phyloP scores from a whole-genome alignment of 2,797 vertebrate genomes.

The Trichosurus vulpecula region DNA sequence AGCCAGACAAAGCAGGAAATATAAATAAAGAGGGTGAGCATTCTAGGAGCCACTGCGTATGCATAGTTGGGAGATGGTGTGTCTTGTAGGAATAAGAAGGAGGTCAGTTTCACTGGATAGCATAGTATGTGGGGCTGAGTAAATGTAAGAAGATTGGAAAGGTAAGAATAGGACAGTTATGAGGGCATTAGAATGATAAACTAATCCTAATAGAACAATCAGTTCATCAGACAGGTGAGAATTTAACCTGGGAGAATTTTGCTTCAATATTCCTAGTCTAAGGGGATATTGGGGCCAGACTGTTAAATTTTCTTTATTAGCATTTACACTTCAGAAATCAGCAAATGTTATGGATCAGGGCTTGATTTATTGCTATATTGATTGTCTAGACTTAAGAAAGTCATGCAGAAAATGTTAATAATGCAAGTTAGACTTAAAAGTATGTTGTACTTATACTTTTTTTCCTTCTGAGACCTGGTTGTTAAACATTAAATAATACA shows the following conservation, averaged over 20 bases:
- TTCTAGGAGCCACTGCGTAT: neutral
- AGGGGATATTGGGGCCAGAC: neutral
- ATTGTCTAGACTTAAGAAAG: neutral
- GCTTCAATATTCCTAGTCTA: neutral
- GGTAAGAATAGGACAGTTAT: neutral
- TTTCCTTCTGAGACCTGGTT: neutral
- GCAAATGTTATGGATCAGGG: neutral
- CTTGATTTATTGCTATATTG: neutral
- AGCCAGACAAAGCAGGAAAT: neutral
- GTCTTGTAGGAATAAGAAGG: neutral
- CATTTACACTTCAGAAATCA: neutral
- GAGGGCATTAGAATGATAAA: neutral
- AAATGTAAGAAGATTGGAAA: neutral
- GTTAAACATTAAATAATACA: neutral
- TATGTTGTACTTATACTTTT: neutral
- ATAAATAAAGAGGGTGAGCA: neutral
- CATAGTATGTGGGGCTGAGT: neutral
- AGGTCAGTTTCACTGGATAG: neutral
- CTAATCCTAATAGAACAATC: neutral
- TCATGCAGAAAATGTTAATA: neutral
- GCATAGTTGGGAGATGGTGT: neutral
- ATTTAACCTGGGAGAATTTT: neutral
- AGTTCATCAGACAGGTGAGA: neutral
- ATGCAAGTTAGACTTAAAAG: neutral
- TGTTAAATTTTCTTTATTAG: neutral